Conservation (phyloP, 2,797 vertebrate species). For the Ctenopoma kingsleyae region DNA sequence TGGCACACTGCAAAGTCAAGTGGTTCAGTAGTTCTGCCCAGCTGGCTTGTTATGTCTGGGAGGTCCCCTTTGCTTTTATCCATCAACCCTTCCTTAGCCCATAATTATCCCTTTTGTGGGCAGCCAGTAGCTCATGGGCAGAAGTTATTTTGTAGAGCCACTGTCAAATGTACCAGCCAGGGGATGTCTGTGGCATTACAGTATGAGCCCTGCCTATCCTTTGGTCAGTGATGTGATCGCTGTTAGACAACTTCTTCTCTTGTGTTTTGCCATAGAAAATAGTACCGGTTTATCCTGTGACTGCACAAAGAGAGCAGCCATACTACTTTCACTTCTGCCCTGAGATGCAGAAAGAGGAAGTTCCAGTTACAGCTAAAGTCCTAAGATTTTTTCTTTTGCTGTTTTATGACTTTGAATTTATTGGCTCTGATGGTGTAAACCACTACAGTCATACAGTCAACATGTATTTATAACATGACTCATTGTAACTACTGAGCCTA, state of each 20-base stretch:
- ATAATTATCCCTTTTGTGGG: constrained; percentile 77
- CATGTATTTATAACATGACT: constrained; percentile 11
- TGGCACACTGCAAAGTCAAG: constrained; percentile 64
- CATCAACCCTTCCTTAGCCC: constrained; percentile 56
- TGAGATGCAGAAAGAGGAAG: constrained; percentile 75
- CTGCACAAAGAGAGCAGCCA: constrained; percentile 70
- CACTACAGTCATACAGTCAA: not conserved
- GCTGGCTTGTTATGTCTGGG: constrained; percentile 76
- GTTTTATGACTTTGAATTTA: constrained; percentile 24
- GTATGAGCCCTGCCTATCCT: constrained; percentile 58
- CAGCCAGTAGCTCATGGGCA: constrained; percentile 67
- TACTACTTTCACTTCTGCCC: constrained; percentile 84
- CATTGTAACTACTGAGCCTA: not conserved
- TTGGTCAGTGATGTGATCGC: constrained; percentile 68
- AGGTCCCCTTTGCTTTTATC: constrained; percentile 73
- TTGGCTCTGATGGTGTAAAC: constrained; percentile 3
- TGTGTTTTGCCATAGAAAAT: constrained; percentile 39
- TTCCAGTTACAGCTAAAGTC: constrained; percentile 31
- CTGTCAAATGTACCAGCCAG: constrained; percentile 52
- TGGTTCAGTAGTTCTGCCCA: constrained; percentile 64
- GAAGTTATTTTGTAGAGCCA: constrained; percentile 30
- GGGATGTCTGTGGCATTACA: constrained; percentile 37
- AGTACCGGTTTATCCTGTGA: constrained; percentile 67
- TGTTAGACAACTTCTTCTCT: constrained; percentile 33
- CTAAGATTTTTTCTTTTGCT: constrained; percentile 8